phyloP scores from a whole-genome alignment of 2,113 vertebrate genomes.

The Aphelocoma coerulescens region DNA sequence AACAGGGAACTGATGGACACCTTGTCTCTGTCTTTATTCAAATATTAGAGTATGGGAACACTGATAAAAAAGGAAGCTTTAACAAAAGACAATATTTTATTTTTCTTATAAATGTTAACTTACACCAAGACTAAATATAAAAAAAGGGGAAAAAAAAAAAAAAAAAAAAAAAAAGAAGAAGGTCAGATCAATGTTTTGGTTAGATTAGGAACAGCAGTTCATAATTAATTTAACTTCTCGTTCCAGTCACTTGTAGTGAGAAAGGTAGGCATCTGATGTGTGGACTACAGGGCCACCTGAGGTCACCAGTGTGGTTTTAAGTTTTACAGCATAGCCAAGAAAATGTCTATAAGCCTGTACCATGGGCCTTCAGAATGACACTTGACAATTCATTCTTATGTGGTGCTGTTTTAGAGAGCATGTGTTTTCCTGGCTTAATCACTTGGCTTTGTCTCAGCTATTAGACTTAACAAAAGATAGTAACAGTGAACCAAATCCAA shows the following conservation, averaged over 20 bases:
- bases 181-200: not conserved
- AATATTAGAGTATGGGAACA: not conserved
- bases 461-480: not conserved
- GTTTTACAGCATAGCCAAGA: not conserved
- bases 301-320: not conserved
- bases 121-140: not conserved
- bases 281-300: not conserved
- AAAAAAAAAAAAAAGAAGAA: not conserved
- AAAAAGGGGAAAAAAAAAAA: rapidly evolving
- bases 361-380: not conserved
- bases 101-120: not conserved
- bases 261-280: not conserved
- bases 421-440: not conserved
- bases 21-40: not conserved
- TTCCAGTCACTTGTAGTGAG: not conserved
- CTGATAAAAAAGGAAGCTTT: not conserved
- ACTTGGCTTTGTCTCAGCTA: not conserved
- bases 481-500: not conserved
- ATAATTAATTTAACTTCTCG: not conserved
- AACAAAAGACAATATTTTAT: not conserved
- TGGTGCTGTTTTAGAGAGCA: not conserved
- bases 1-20: not conserved
- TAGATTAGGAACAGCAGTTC: not conserved
- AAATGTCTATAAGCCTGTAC: not conserved
- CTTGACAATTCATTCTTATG: not conserved